These are phyloP conservation scores for Columbina picui DNA, from an alignment of 2,113 vertebrate species.

Conservation along the genomic window DNA sequence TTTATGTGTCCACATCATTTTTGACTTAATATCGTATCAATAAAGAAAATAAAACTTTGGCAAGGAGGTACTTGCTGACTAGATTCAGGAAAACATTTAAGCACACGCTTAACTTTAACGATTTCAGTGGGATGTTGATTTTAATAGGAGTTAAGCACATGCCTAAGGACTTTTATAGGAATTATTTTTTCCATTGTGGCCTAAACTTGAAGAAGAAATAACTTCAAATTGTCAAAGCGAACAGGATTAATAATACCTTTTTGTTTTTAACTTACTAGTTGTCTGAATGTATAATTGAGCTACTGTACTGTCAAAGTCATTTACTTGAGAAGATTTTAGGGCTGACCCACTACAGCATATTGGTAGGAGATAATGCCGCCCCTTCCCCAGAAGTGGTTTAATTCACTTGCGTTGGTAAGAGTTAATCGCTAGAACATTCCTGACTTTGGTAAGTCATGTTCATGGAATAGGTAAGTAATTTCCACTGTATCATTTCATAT, in stretches of 20 bases:
- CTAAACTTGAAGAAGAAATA: constrained; percentile 23
- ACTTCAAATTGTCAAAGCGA: neutral
- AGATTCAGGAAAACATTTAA: neutral
- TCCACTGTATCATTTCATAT: constrained; percentile 74
- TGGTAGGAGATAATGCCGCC: neutral
- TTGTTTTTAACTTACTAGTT: neutral
- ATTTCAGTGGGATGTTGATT: constrained; percentile 2
- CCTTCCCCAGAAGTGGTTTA: neutral
- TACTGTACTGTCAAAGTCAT: neutral
- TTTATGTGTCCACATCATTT: constrained; percentile 22
- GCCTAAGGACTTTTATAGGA: neutral
- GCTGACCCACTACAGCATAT: neutral
- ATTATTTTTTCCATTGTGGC: neutral
- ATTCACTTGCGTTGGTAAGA: constrained; percentile 37
- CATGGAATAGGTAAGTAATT: constrained; percentile 68
- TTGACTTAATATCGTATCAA: constrained; percentile 9
- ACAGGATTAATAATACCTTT: neutral
- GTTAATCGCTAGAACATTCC: constrained; percentile 71
- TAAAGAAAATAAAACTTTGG: constrained; percentile 19
- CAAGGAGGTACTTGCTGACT: neutral
- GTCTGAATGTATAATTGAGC: neutral
- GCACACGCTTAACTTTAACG: neutral
- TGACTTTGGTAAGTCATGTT: constrained; percentile 73
- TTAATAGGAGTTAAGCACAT: constrained; percentile 7
- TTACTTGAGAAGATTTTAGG: neutral